Conservation (phyloP, 2,797 vertebrate genomes). For the Mionectes olivaceus region DNA sequence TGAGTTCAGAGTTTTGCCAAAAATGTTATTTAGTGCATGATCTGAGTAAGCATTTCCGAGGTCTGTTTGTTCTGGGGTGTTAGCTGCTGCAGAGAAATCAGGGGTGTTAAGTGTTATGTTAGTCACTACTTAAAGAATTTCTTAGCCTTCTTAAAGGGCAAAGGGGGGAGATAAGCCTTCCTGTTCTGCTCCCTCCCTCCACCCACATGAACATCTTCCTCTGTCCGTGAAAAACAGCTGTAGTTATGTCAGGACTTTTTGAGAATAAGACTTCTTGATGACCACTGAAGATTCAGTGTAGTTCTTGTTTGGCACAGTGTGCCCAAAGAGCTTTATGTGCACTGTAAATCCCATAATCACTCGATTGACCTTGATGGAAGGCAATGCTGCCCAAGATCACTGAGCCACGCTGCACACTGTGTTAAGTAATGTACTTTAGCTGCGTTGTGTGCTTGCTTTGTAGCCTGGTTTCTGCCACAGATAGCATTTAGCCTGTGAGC, state of each 20-base stretch:
- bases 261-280: constrained; percentile 59
- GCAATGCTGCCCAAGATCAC: neutral
- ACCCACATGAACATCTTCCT: constrained; percentile 14
- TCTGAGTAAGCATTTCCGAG: constrained; percentile 16
- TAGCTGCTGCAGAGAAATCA: neutral
- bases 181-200: constrained; percentile 5
- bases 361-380: constrained; percentile 46
- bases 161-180: constrained; percentile 26
- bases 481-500: neutral
- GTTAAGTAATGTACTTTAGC: constrained; percentile 34
- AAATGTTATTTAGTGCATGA: neutral
- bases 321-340: neutral
- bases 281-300: neutral
- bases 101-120: constrained; percentile 32
- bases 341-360: constrained; percentile 45
- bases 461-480: neutral
- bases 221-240: neutral
- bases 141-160: constrained; percentile 44
- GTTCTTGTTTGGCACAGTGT: neutral
- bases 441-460: neutral
- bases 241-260: constrained; percentile 1
- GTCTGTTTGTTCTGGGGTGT: neutral
- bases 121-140: constrained; percentile 51
- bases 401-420: neutral
- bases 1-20: neutral